A percentile compares a stretch with the other conserved stretches of the same genome.
Evolutionary conservation across 2,888 invertebrate genomes (phyloP).

Genomic region (Nectonema munidae): DNA sequence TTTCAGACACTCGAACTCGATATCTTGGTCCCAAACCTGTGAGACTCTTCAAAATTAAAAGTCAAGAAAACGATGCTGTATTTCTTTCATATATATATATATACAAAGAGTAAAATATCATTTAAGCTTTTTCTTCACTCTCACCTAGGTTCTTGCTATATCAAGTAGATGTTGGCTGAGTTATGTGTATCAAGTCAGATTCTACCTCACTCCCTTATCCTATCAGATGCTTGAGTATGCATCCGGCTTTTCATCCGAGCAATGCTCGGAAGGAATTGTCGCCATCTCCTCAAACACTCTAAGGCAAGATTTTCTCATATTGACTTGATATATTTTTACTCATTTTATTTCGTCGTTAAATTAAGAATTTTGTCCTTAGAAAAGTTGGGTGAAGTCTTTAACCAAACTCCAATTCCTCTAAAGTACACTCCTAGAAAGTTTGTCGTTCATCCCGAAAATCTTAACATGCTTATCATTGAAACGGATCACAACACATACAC

Average conservation of each 20-base stretch:
- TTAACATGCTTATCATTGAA: slow-evolving; percentile 58
- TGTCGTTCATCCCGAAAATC: slow-evolving; percentile 57
- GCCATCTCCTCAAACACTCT: slow-evolving; percentile 90
- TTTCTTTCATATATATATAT: slow-evolving; percentile 18
- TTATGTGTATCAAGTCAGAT: slow-evolving; percentile 71
- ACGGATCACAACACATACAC: slow-evolving; percentile 95
- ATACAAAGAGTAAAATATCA: neutral
- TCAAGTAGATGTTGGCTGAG: slow-evolving; percentile 89
- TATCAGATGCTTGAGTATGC: slow-evolving; percentile 89
- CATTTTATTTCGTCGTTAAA: neutral
- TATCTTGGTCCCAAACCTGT: slow-evolving; percentile 80
- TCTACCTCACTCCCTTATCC: slow-evolving; percentile 27
- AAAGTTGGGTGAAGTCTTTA: slow-evolving; percentile 88
- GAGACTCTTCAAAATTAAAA: slow-evolving; percentile 65
- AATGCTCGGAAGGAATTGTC: slow-evolving; percentile 94
- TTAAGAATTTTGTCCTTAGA: slow-evolving; percentile 59
- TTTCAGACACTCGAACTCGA: slow-evolving; percentile 78
- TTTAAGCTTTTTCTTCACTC: neutral
- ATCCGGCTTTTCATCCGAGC: slow-evolving; percentile 65
- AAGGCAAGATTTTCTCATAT: slow-evolving; percentile 26
- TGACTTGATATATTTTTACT: slow-evolving; percentile 1
- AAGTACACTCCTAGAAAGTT: slow-evolving; percentile 84
- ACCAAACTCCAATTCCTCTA: slow-evolving; percentile 53
- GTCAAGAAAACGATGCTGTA: slow-evolving; percentile 75
- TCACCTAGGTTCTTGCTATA: slow-evolving; percentile 43